Conservation (phyloP, 2,888 invertebrate genomes). For the Mermis nigrescens region DNA sequence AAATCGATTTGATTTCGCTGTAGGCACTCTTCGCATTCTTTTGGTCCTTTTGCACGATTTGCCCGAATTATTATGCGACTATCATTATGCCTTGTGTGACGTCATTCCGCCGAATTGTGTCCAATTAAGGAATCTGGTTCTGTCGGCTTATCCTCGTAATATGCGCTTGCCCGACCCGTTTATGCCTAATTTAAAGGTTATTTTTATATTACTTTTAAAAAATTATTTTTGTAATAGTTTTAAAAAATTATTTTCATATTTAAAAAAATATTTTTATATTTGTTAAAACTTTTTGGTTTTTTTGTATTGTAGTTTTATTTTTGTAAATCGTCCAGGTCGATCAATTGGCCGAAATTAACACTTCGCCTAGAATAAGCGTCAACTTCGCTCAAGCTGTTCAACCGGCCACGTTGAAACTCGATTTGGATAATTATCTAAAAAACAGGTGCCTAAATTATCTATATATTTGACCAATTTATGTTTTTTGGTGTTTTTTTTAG, state of each 20-base stretch:
- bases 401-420: conserved; percentile 36
- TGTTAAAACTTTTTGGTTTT: background rate
- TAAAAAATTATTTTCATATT: background rate
- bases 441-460: too few species aligned
- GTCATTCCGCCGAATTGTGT: conserved; percentile 98
- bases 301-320: conserved; percentile 7
- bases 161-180: conserved; percentile 98
- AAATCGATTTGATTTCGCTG: conserved; percentile 28
- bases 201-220: background rate
- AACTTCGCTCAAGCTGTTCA: conserved; percentile 23
- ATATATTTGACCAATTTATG: too few species aligned
- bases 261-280: conserved; percentile 13
- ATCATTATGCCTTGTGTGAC: conserved; percentile 96
- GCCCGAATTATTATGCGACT: conserved; percentile 95
- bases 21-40: conserved; percentile 68
- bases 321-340: conserved; percentile 23
- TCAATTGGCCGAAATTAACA: conserved; percentile 27
- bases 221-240: conserved; percentile 5
- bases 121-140: conserved; percentile 85
- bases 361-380: conserved; percentile 25
- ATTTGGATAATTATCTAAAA: conserved; percentile 85
- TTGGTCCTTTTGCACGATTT: conserved; percentile 91
- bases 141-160: conserved; percentile 90
- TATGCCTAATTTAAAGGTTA: conserved; percentile 84
- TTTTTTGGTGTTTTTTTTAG: too few species aligned